Percentiles rank a stretch among this genome's conserved stretches.
Evolutionary conservation across 2,888 invertebrate genomes (phyloP).

Genomic region (Galerucella calmariensis): DNA sequence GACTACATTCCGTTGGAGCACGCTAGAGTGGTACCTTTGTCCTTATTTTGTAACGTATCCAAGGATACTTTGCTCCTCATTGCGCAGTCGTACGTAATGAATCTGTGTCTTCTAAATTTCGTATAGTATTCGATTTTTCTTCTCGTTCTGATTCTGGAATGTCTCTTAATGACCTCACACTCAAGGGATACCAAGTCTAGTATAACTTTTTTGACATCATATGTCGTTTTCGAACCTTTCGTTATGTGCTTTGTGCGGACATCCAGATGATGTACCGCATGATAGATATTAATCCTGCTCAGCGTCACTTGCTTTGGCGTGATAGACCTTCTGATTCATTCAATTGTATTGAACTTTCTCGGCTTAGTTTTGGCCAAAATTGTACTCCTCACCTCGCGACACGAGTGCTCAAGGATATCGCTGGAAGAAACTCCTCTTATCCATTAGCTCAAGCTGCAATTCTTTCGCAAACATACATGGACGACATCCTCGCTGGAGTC

Average conservation of each 20-base stretch:
- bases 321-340: neutral
- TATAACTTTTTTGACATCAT: too few species aligned
- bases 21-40: too few species aligned
- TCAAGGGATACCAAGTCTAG: too few species aligned
- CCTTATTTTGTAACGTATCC: neutral
- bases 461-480: neutral
- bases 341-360: neutral
- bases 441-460: too few species aligned
- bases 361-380: neutral
- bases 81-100: too few species aligned
- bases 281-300: neutral
- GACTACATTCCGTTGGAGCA: neutral
- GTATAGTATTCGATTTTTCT: too few species aligned
- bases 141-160: neutral
- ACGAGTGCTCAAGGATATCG: neutral
- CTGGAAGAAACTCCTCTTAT: neutral
- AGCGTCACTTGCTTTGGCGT: constrained; percentile 1
- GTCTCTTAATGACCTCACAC: too few species aligned
- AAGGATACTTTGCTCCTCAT: too few species aligned
- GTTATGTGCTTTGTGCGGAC: too few species aligned
- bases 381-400: neutral
- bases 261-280: neutral
- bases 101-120: too few species aligned
- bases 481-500: constrained; percentile 1
- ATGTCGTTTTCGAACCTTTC: too few species aligned